Base-by-base conservation (phyloP, 2,888 invertebrate species). In the Agrochola circellaris region DNA sequence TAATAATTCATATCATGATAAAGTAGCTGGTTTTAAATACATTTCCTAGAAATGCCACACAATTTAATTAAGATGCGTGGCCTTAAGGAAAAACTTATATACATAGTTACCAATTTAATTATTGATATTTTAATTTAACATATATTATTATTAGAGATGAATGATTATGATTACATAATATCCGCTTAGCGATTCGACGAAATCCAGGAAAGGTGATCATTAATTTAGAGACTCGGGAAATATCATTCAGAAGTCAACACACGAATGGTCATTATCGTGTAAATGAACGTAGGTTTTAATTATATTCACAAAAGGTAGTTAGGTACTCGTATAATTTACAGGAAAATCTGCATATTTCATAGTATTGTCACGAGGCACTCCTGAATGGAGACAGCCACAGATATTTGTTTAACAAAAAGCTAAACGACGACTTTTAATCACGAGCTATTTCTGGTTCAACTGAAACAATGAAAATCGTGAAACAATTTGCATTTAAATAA, bases 401-500 rank as follows among this genome's bases (percentile, higher is more conserved):
- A 77, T 78, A 82, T 81, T 85, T 81, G 80, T 79, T 81, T 85
- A 83, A 86, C 85, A 86, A 85, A 86, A 79, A 81, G 76, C 76
- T 73, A 62, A 83, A 77, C 73, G 77, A 76, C 56, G 54, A 75
- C 58, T 81, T 83, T 73, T 84, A 85, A 84, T 81, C 77, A 75
- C 82, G 73, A 79, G 77, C 75, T 87, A 89, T 87, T 92, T 90
- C 87, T 89, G 84, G 87, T 90, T 86, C 90, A 78, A 74, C 82
- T 72, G 83, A 83, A 90, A 93, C 93, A 93, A 93, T 93, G 90
- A 91, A 89, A 89, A 89, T 87, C 87, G 84, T 86, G 87, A 90
- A 90, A 90, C 90, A 87, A 92, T 92, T 93, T 92, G 90, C 92
- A 93, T 94, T 93, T 93, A 90, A 93, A 94, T 93, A 92, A 92